Conservation (phyloP, 92 coral and sea anemone genomes). For the Epizoanthus scotinus region DNA sequence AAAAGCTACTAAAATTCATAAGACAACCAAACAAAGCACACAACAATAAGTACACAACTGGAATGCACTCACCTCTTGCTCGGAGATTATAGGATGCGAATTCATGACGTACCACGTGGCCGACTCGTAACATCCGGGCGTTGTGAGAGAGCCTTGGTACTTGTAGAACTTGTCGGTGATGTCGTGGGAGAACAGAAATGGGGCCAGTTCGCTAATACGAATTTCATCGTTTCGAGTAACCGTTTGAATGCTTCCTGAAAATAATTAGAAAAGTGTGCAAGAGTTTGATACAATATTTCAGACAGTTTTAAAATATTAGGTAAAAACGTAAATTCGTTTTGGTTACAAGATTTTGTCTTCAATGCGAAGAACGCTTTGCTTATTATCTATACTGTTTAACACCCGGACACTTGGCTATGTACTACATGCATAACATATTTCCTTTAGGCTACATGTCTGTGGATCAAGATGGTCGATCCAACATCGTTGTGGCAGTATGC, state of each 20-base stretch:
- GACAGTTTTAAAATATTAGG: too few species aligned
- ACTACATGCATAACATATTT: too few species aligned
- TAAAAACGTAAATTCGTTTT: too few species aligned
- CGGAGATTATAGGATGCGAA: conserved; percentile 54
- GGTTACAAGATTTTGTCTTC: too few species aligned
- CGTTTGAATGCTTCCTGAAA: conserved; percentile 45
- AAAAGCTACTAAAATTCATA: background rate
- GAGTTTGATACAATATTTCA: background rate
- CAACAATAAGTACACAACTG: background rate
- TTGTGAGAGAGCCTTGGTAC: conserved; percentile 64
- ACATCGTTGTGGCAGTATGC: too few species aligned
- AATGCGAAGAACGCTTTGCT: too few species aligned
- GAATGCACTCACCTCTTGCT: conserved; percentile 42
- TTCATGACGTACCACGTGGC: conserved; percentile 70
- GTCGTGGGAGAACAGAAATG: conserved; percentile 59
- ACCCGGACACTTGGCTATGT: too few species aligned
- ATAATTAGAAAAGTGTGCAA: background rate
- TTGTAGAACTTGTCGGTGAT: conserved; percentile 64
- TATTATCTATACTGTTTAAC: too few species aligned
- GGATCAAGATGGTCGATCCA: too few species aligned
- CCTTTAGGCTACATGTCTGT: too few species aligned
- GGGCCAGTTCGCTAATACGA: conserved; percentile 57
- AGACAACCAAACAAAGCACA: background rate
- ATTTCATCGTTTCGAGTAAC: conserved; percentile 53
- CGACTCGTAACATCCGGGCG: conserved; percentile 68